These are phyloP conservation scores for Heliothis peltigera DNA, from an alignment of 2,888 invertebrate species.

Conservation along the genomic window DNA sequence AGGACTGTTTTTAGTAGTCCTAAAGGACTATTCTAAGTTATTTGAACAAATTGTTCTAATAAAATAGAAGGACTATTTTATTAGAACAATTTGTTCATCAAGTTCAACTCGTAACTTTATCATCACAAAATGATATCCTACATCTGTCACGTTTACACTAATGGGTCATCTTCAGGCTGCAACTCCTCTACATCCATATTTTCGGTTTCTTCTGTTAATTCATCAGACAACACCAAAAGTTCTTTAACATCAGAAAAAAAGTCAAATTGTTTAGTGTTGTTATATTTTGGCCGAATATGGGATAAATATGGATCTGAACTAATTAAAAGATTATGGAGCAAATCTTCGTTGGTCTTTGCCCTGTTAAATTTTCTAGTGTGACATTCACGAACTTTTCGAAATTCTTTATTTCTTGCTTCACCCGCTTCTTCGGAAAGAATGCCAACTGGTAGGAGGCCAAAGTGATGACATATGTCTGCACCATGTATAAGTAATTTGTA, in stretches of 20 bases:
- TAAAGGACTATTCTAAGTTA: no score
- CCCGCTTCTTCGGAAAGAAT: slow-evolving; percentile 40
- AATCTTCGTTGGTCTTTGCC: slow-evolving; percentile 12
- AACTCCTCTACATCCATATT: slow-evolving; percentile 11
- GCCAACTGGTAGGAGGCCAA: slow-evolving; percentile 31
- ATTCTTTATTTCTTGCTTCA: slow-evolving; percentile 39
- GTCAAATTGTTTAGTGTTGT: slow-evolving; percentile 10
- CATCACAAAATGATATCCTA: no score
- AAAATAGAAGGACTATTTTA: no score
- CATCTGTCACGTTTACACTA: not conserved
- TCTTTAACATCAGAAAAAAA: not conserved
- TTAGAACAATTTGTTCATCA: not conserved
- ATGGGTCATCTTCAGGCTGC: slow-evolving; percentile 4
- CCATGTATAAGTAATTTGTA: slow-evolving; percentile 39
- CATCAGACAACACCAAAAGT: no score
- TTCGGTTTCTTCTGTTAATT: slow-evolving; percentile 10
- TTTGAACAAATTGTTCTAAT: no score
- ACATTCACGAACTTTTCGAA: slow-evolving; percentile 27
- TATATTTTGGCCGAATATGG: slow-evolving; percentile 16
- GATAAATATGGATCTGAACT: slow-evolving; percentile 12
- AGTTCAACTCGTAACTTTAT: not conserved
- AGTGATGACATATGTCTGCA: slow-evolving; percentile 33
- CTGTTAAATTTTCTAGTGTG: slow-evolving; percentile 16
- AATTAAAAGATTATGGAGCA: slow-evolving; percentile 12
- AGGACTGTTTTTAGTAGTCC: not conserved